Evolutionary conservation across 2,797 vertebrate species (phyloP), one percentile per base, ranked within the genome.

Genomic region (Karalla daura): DNA sequence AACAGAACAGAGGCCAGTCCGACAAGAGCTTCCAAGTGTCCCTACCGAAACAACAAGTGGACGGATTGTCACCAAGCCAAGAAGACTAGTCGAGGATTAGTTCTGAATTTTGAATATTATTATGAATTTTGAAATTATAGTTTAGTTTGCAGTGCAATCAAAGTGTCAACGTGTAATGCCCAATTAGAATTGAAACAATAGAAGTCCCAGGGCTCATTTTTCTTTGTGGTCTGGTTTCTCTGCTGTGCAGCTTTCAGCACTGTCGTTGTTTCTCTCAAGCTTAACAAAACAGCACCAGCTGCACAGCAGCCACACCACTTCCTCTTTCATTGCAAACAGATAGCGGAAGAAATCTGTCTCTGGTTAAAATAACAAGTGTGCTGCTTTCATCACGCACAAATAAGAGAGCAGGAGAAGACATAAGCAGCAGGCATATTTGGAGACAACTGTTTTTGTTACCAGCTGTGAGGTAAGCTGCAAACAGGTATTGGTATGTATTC

Each of bases 281-380:
- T 33, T 63, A 75, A 51, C 56, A 76, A 65, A 27, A 53, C 15
- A 55, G 36, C 10, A 53, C 37, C 66, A 75, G 54, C 56, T 78
- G 68, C 28, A 53, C 15, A 55, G 36, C 10, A 53, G 9, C 33
- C 2, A 32, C 33, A 43, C 4, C 9, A 45, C 74, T 80, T 86
- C 79, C 73, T 43, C 70, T 86, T 86, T 84, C 59, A 25, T 20
- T 0, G 3, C 25, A 80, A 59, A 78, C 3, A 60, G 43, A 70
- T 20, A 69, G 11, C 17, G 17, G 17, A 50, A 46, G 28, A 25
- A 1, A n/a, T 27, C 25, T 21, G 21, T 10, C 12, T 54, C 21
- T 18, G 52, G 23, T 37, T 10, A 44, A 51, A 45, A 53, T 12
- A 18, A 32, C 17, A 32, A 27, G 37, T 40, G 0, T 2, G n/a